Evolutionary conservation across 92 coral and sea anemone genomes (phyloP).

Genomic region (Heliopora coerulea): DNA sequence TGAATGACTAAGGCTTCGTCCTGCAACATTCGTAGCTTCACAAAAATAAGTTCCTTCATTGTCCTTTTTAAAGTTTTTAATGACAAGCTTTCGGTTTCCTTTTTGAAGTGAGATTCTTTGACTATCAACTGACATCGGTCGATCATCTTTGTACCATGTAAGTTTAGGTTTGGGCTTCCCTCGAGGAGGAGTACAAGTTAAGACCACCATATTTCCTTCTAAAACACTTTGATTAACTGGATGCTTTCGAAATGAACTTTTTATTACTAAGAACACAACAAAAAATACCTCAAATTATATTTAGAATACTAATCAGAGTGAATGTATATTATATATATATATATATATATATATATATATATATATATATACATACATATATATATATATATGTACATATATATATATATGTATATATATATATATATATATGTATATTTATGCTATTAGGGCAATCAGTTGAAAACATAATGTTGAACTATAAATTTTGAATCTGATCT

Average conservation of each 20-base stretch:
- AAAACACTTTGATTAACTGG: constrained; percentile 58
- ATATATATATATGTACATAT: too few species aligned
- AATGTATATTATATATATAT: too few species aligned
- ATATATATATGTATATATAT: too few species aligned
- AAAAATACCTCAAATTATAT: too few species aligned
- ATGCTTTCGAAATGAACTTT: constrained; percentile 57
- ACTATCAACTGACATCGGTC: constrained; percentile 38
- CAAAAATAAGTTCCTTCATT: constrained; percentile 80
- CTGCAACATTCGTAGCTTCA: constrained; percentile 69
- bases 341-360: too few species aligned
- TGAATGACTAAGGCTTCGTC: constrained; percentile 56
- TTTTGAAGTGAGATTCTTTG: constrained; percentile 51
- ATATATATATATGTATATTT: too few species aligned
- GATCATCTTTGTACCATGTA: constrained; percentile 70
- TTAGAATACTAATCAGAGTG: too few species aligned
- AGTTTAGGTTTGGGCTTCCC: constrained; percentile 80
- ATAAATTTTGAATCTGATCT: too few species aligned
- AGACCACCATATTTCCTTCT: constrained; percentile 59
- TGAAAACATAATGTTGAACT: too few species aligned
- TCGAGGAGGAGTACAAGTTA: constrained; percentile 78
- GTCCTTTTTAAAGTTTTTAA: constrained; percentile 58
- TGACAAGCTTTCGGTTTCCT: constrained; percentile 62
- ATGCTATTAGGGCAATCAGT: too few species aligned
- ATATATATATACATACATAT: too few species aligned
- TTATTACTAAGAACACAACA: constrained; percentile 49